Evolutionary conservation across 2,113 vertebrate species (phyloP).

Genomic region (Caretta caretta): DNA sequence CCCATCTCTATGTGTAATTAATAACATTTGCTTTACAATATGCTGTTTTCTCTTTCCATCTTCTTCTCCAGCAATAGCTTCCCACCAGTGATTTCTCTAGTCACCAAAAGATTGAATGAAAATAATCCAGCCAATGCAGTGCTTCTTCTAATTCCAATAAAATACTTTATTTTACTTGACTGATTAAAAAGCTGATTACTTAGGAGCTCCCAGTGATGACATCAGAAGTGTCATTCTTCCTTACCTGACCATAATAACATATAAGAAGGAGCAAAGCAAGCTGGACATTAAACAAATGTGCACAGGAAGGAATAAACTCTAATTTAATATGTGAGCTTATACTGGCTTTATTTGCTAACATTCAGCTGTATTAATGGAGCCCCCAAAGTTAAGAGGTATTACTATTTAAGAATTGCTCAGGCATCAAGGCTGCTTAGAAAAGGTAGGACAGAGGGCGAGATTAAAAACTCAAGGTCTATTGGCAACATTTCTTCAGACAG

Average conservation of each 20-base stretch:
- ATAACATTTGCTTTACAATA: neutral
- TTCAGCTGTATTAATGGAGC: neutral
- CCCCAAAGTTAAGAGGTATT: neutral
- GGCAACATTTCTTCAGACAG: neutral
- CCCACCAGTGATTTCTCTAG: neutral
- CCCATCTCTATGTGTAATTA: neutral
- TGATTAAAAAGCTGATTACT: neutral
- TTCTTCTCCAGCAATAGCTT: neutral
- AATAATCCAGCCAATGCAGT: accelerated
- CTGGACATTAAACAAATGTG: neutral
- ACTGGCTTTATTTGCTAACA: neutral
- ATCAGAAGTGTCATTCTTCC: neutral
- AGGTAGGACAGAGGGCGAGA: neutral
- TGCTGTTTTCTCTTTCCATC: neutral
- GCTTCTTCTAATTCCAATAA: neutral
- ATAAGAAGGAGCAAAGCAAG: neutral
- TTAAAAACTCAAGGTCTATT: neutral
- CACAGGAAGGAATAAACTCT: neutral
- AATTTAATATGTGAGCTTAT: neutral
- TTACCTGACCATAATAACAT: neutral
- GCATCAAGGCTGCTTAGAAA: neutral
- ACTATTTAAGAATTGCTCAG: neutral
- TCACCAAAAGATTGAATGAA: neutral
- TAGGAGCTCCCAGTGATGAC: too few species aligned
- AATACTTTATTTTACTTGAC: neutral